Evolutionary conservation across 2,797 vertebrate genomes (phyloP).

Genomic region (Falco peregrinus): DNA sequence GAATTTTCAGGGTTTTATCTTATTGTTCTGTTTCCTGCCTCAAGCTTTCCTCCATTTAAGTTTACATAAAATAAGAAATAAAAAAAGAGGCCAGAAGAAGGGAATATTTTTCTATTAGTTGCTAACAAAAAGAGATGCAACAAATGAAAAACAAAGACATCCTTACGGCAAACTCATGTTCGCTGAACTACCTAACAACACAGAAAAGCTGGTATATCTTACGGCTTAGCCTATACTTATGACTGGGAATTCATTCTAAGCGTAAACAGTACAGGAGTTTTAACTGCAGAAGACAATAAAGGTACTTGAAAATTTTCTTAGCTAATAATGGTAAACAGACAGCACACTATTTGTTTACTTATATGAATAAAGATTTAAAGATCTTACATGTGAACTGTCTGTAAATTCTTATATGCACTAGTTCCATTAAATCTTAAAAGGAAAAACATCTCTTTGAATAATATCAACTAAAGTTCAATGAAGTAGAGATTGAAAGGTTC

Average conservation of each 20-base stretch:
- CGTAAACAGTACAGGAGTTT: neutral
- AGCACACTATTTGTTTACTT: neutral
- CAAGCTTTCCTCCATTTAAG: neutral
- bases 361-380: neutral
- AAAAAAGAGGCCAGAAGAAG: neutral
- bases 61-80: neutral
- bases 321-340: neutral
- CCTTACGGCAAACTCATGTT: neutral
- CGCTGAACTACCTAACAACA: neutral
- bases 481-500: neutral
- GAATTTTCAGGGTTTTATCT: neutral
- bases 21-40: neutral
- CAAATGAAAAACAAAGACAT: neutral
- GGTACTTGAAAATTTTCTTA: neutral
- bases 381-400: neutral
- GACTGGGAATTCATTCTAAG: neutral
- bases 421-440: neutral
- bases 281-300: neutral
- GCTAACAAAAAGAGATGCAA: slow-evolving; percentile 19
- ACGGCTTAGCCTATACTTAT: neutral
- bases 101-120: slow-evolving; percentile 40
- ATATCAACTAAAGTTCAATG: neutral
- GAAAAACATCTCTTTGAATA: neutral
- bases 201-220: neutral
- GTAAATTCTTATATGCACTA: neutral